Conservation (phyloP, 2,113 vertebrate species). For the Propithecus coquereli region DNA sequence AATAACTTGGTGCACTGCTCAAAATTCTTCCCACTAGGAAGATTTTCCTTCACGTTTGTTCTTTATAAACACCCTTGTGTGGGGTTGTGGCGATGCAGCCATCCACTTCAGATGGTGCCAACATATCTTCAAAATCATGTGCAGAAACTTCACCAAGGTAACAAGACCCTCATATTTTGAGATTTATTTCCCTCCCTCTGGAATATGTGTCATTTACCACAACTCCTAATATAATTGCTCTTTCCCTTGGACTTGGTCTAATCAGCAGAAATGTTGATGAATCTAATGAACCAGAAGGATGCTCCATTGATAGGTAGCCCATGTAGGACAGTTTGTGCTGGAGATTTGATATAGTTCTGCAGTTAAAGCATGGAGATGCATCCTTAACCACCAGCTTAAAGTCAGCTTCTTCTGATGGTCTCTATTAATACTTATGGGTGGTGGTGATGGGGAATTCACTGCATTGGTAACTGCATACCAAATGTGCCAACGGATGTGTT, state of each 20-base stretch:
- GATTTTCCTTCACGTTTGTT: neutral
- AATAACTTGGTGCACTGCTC: neutral
- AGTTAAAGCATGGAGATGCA: neutral
- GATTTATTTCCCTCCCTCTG: neutral
- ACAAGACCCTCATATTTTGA: neutral
- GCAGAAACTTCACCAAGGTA: neutral
- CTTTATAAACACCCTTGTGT: neutral
- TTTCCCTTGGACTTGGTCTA: neutral
- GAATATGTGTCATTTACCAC: neutral
- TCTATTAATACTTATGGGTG: neutral
- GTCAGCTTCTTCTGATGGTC: neutral
- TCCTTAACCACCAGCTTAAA: neutral
- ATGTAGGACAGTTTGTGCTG: too few relatives aligned
- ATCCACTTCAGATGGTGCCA: neutral
- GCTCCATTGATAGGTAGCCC: accelerated
- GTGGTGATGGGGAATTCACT: neutral
- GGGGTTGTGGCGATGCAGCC: neutral
- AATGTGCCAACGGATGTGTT: neutral
- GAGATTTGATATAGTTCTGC: neutral
- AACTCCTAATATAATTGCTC: neutral
- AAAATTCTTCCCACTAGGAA: neutral
- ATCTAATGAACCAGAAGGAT: neutral
- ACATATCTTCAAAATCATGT: neutral
- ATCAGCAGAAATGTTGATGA: neutral
- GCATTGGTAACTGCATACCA: neutral